phyloP scores from a whole-genome alignment of 2,113 vertebrate species.

The Motacilla tschutschensis region DNA sequence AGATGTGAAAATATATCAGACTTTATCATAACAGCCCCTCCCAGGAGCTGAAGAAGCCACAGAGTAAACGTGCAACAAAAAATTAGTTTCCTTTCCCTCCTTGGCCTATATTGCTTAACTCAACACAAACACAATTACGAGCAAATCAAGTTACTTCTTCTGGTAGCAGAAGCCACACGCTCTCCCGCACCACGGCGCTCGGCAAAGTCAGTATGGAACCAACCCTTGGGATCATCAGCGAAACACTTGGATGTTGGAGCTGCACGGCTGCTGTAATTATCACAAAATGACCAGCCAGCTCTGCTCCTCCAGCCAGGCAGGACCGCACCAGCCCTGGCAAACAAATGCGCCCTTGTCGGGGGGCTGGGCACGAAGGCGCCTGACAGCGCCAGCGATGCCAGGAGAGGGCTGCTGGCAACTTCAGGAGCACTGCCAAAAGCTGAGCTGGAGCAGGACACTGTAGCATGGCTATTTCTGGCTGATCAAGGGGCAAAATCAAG shows the following conservation, averaged over 20 bases:
- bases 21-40: not conserved
- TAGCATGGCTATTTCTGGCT: not conserved
- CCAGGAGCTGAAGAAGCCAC: not conserved
- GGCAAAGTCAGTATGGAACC: not conserved
- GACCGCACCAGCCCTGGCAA: not conserved
- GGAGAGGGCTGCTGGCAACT: not conserved
- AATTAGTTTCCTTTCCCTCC: not conserved
- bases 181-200: accelerated
- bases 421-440: accelerated
- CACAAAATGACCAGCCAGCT: conserved; percentile 8
- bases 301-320: not conserved
- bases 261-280: not conserved
- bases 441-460: not conserved
- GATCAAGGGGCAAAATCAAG: not conserved
- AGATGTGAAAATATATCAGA: conserved; percentile 9
- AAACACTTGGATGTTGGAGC: not conserved
- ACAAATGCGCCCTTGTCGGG: not conserved
- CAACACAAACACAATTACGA: not conserved
- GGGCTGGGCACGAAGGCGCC: not conserved
- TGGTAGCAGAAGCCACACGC: not conserved
- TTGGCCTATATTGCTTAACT: not conserved
- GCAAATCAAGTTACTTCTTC: not conserved
- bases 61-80: not conserved
- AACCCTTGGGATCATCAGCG: not conserved
- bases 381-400: not conserved